Percentiles rank a stretch among this genome's conserved stretches.
These are phyloP conservation scores for Accipiter virgatus DNA, from an alignment of 2,113 vertebrate species.

Conservation along the genomic window DNA sequence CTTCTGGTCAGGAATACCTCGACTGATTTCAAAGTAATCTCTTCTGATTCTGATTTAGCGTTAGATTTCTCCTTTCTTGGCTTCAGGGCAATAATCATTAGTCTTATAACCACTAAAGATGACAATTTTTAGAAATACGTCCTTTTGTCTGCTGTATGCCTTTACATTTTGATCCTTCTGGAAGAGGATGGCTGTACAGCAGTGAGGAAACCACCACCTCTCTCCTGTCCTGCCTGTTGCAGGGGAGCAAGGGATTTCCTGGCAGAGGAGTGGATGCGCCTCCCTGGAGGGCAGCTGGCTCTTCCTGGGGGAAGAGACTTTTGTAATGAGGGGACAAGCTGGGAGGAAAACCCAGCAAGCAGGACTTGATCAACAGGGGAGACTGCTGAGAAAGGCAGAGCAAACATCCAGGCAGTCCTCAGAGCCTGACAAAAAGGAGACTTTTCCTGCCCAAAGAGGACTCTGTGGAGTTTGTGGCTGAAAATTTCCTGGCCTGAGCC, in stretches of 20 bases:
- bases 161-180: background rate
- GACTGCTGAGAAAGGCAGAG: background rate
- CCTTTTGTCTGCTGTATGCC: background rate
- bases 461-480: background rate
- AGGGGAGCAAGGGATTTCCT: background rate
- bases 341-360: background rate
- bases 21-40: background rate
- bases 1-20: background rate
- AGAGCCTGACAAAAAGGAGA: background rate
- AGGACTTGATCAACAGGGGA: background rate
- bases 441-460: background rate
- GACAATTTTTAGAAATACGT: background rate
- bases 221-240: background rate
- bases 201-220: background rate
- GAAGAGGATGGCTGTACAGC: background rate
- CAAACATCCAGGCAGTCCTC: background rate
- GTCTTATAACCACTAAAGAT: background rate
- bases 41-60: background rate
- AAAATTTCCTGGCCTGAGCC: background rate
- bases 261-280: background rate
- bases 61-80: slow-evolving; percentile 9
- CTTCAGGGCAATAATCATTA: background rate
- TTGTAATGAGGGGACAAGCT: background rate
- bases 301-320: background rate
- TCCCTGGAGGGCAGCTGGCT: background rate